Evolutionary conservation across 2,888 invertebrate genomes (phyloP), one percentile per base, ranked within the genome.

Genomic region (Xylota segnis): DNA sequence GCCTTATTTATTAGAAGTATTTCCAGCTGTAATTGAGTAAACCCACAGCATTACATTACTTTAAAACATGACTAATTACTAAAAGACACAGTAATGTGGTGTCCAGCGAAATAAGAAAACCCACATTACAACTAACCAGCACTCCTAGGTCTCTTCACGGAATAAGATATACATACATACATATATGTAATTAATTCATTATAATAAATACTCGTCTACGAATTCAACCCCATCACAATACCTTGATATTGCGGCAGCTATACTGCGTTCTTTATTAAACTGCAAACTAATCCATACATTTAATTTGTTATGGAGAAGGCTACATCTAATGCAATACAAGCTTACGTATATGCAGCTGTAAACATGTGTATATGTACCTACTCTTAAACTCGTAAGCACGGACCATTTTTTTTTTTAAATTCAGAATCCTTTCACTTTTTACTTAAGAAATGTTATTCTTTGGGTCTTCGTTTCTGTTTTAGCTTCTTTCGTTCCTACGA

Each of bases 401-500:
- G n/a, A n/a, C n/a, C n/a, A n/a, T n/a, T n/a, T n/a, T n/a, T n/a
- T n/a, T n/a, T n/a, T n/a, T n/a, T n/a, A n/a, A n/a, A 58, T 58
- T 12, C 37, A 10, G 59, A 59, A 59, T 40, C 40, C 59, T 59
- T 59, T 59, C 40, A 29, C 45, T 45, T 63, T 45, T 12, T 12
- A 32, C 29, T 63, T 45, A 32, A 59, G 63, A 63, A 43, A 59
- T 59, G 23, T 59, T 27, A 27, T 27, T 40, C 63, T 43, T 61
- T 27, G 14, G 23, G 18, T 43, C 27, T 61, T 43, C 27, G 5
- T 27, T 29, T 29, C 32, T 12, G 43, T 7, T 7, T 43, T 27
- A 27, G 18, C 2, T 10, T 47, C 50, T 50, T 65, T 32, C 34
- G 16, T 34, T 65, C 18, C 12, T 34, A 50, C 50, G 47, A 65